These are phyloP conservation scores for Anaspis maculata DNA, from an alignment of 2,888 invertebrate species.

Conservation along the genomic window DNA sequence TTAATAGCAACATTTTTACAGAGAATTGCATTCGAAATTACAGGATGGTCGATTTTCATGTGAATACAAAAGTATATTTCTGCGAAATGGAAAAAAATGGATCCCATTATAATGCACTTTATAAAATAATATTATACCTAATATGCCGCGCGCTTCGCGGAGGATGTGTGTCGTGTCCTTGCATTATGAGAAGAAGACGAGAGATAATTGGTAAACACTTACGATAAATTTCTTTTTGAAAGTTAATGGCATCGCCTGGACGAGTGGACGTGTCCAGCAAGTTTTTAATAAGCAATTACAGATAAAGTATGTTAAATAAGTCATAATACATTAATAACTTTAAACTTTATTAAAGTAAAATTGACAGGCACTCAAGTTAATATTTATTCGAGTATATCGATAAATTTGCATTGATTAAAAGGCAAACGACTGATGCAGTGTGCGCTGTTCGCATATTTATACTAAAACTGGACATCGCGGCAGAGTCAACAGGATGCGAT, in stretches of 20 bases:
- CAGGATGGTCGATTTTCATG: constrained; percentile 23
- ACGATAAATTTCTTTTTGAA: constrained; percentile 4
- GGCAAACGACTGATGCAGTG: background rate
- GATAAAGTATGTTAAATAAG: constrained; percentile 26
- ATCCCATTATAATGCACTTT: no score
- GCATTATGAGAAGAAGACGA: background rate
- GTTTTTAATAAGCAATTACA: constrained; percentile 26
- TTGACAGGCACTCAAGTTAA: constrained; percentile 26
- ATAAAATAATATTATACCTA: no score
- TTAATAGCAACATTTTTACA: constrained; percentile 26
- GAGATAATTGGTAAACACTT: constrained; percentile 3
- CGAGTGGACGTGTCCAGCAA: constrained; percentile 11
- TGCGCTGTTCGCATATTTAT: background rate
- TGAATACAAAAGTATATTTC: no score
- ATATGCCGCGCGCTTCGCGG: no score
- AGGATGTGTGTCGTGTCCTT: no score
- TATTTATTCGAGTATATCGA: constrained; percentile 21
- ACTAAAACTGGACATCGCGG: constrained; percentile 5
- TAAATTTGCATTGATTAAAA: constrained; percentile 25
- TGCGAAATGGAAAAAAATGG: no score
- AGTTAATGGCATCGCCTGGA: constrained; percentile 7
- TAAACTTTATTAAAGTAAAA: constrained; percentile 24
- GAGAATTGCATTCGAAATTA: constrained; percentile 25
- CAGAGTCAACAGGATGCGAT: constrained; percentile 15
- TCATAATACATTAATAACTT: constrained; percentile 26